A percentile compares a stretch with the other conserved stretches of the same genome.
These are phyloP conservation scores for Lichenostomus cassidix DNA, from an alignment of 2,113 vertebrate species.

Conservation along the genomic window DNA sequence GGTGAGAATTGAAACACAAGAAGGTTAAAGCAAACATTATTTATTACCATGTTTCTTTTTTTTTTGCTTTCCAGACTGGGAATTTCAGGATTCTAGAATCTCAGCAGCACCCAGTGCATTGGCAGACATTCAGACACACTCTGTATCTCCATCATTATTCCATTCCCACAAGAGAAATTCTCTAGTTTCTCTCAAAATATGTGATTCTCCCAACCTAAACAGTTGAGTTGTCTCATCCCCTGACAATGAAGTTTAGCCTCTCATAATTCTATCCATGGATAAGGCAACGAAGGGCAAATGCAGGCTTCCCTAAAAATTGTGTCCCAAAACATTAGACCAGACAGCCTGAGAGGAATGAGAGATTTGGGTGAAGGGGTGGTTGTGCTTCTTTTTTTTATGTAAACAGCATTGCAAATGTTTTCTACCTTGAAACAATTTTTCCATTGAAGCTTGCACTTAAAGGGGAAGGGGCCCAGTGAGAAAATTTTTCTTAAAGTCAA, in stretches of 20 bases:
- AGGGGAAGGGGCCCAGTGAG: not conserved
- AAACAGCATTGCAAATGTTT: not conserved
- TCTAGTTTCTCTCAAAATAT: not conserved
- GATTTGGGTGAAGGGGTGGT: not conserved
- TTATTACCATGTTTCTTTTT: not conserved
- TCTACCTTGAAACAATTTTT: not conserved
- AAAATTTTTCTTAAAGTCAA: not conserved
- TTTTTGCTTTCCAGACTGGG: not conserved
- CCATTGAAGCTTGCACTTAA: not conserved
- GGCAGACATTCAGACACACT: not conserved
- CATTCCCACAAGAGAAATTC: not conserved
- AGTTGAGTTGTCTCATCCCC: not conserved
- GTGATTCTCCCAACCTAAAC: not conserved
- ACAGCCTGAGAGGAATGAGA: not conserved
- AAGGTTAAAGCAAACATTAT: conserved; percentile 41
- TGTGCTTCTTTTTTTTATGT: not conserved
- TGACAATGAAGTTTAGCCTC: not conserved
- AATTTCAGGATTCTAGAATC: not conserved
- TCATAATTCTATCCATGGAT: not conserved
- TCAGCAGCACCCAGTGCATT: not conserved
- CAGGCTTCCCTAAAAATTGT: not conserved
- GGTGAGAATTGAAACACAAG: conserved; percentile 28
- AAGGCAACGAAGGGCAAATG: not conserved
- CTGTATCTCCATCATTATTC: not conserved
- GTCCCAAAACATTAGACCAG: not conserved